Evolutionary conservation across 1,140 invertebrate species (phyloP), one percentile per base, ranked within the genome.

Genomic region (Drosophila sp.): DNA sequence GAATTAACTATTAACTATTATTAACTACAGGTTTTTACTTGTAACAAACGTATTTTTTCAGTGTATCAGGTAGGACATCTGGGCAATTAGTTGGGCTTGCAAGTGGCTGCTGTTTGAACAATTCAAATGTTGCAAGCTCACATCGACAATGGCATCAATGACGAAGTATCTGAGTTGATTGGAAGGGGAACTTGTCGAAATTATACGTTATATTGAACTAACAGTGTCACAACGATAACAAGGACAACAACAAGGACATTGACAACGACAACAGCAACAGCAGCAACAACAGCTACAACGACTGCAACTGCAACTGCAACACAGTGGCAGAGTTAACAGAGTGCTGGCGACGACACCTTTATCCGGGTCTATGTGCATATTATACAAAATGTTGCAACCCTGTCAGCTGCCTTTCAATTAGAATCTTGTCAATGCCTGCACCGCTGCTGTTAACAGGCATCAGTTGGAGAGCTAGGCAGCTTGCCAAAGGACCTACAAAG

Each of bases 151-250:
- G 32, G 51, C 48, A 51, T 54, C 32, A 54, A 54, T 36, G 51
- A 38, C 21, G 7, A 40, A 16, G n/a, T 7, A 1, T 43, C 41
- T 43, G 41, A 16, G 41, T 5, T 16, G 4, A 1, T 7, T 9
- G 45, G 4, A 27, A 0, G 4, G 48, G 29, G 13, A 72, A 58
- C 62, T 66, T 72, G 63, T 54, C 65, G 21, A 72, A 72, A 67
- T 72, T 61, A 72, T 67, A 73, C 71, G 64, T 73, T 73, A 46
- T 61, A 69, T 73, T 73, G 71, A 59, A 41, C 54, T 18, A 66
- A 66, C 70, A 67, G 57, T 72, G 70, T 58, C 36, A 43, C 16
- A 53, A 45, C 51, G 70, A 59, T 43, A 48, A 50, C 43, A 50
- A 38, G 14, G 7, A 50, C 41, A 38, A 36, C 32, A 36, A 48